Evolutionary conservation across 2,888 invertebrate species (phyloP).

Genomic region (Rhodophaea formosa): DNA sequence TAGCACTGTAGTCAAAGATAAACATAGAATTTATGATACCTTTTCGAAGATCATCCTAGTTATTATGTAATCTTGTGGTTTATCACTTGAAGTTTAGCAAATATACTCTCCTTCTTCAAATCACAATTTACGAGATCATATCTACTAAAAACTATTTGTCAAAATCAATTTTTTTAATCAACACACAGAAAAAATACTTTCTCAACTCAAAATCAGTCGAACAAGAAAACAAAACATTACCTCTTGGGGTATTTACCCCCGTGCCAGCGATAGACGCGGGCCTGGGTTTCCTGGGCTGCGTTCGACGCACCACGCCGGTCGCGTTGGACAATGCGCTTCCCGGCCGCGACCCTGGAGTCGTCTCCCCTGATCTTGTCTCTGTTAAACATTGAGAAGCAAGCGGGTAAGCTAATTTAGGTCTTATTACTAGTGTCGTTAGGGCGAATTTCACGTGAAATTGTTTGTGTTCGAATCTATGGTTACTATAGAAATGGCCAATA

Average conservation of each 20-base stretch:
- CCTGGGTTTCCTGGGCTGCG: constrained; percentile 82
- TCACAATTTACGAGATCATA: too few relatives aligned
- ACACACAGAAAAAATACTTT: background rate
- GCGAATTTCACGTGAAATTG: background rate
- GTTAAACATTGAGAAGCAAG: constrained; percentile 31
- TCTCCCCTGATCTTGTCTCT: constrained; percentile 88
- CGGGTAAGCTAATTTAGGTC: background rate
- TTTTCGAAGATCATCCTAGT: too few relatives aligned
- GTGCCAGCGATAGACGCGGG: constrained; percentile 88
- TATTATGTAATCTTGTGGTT: too few relatives aligned
- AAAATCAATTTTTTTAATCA: too few relatives aligned
- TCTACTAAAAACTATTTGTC: too few relatives aligned
- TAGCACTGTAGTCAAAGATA: too few relatives aligned
- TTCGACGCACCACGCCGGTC: constrained; percentile 76
- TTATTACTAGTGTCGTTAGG: background rate
- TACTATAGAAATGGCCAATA: too few relatives aligned
- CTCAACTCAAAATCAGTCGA: background rate
- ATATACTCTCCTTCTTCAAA: too few relatives aligned
- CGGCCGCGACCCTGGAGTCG: constrained; percentile 90
- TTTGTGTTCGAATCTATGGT: background rate
- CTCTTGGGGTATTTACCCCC: constrained; percentile 84
- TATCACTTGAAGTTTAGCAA: too few relatives aligned
- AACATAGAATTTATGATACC: too few relatives aligned
- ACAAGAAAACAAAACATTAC: constrained; percentile 35
- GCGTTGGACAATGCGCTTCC: constrained; percentile 90